A percentile compares a stretch with the other conserved stretches of the same genome.
phyloP scores from a whole-genome alignment of 2,113 vertebrate species.

The Triplophysa dalaica region DNA sequence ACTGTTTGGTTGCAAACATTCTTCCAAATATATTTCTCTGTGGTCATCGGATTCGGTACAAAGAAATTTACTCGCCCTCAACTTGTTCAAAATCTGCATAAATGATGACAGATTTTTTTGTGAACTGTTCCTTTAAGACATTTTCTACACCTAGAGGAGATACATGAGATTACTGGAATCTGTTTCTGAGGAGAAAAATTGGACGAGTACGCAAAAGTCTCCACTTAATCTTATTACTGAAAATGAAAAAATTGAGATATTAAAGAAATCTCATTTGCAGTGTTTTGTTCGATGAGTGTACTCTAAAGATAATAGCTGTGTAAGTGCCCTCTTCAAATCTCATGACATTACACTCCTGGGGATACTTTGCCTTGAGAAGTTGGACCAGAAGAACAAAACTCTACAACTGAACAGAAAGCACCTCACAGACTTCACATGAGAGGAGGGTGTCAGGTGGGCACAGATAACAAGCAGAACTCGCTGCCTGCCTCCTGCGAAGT shows the following conservation, averaged over 20 bases:
- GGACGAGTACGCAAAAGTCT: no score
- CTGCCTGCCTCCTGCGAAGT: slow-evolving; percentile 51
- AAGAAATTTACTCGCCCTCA: no score
- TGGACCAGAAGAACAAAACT: slow-evolving; percentile 62
- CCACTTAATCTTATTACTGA: no score
- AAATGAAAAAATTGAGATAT: not conserved
- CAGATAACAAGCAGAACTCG: slow-evolving; percentile 48
- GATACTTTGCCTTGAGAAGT: slow-evolving; percentile 64
- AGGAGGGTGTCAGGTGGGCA: slow-evolving; percentile 41
- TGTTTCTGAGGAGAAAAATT: no score
- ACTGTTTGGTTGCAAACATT: no score
- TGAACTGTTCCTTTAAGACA: no score
- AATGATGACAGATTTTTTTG: no score
- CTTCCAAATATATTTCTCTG: no score
- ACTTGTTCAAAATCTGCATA: no score
- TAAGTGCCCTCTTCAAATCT: slow-evolving; percentile 3
- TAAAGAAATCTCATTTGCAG: not conserved
- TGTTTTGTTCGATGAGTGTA: not conserved
- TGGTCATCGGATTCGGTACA: no score
- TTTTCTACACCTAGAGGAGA: no score
- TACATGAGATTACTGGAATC: no score
- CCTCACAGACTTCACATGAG: slow-evolving; percentile 54
- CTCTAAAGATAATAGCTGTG: not conserved
- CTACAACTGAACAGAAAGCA: slow-evolving; percentile 51
- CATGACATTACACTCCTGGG: slow-evolving; percentile 58